Base-by-base conservation (phyloP, 2,888 invertebrate genomes). In the Aromia moschata region DNA sequence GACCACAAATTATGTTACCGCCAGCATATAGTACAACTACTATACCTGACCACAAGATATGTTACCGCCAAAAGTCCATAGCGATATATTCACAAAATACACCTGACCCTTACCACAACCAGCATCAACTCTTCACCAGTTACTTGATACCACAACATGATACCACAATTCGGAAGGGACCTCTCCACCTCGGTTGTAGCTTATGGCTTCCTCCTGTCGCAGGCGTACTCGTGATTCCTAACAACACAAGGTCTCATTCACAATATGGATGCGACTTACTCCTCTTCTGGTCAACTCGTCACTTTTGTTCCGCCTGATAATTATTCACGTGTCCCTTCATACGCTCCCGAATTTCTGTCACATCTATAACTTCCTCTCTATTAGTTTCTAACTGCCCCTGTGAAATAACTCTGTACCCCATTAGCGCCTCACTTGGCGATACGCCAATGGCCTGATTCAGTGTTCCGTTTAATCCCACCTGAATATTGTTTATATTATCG, bases 51-150 rank as follows among this genome's bases (percentile, higher is more conserved):
- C n/a, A n/a, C n/a, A n/a, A n/a, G n/a, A n/a, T n/a, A n/a, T n/a
- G n/a, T n/a, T n/a, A n/a, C n/a, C n/a, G n/a, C 43, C 25, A 31
- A 15, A 33, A 46, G 30, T n/a, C 17, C 33, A 53, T 25, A 33
- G 9, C 41, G 53, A 43, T n/a, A n/a, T n/a, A n/a, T n/a, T n/a
- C n/a, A n/a, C n/a, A n/a, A n/a, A n/a, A n/a, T n/a, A n/a, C n/a
- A n/a, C n/a, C n/a, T n/a, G n/a, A n/a, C n/a, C n/a, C n/a, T n/a
- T n/a, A n/a, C n/a, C n/a, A n/a, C n/a, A n/a, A n/a, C n/a, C n/a
- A n/a, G n/a, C n/a, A n/a, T n/a, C n/a, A n/a, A n/a, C n/a, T n/a
- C n/a, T n/a, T 43, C 43, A 18, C 33, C 11, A 53, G 31, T 43
- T 33, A 40, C 43, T 17, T 25, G 51, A 51, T n/a, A n/a, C n/a